Evolutionary conservation across 2,113 vertebrate species (phyloP).

Genomic region (Perca fluviatilis): DNA sequence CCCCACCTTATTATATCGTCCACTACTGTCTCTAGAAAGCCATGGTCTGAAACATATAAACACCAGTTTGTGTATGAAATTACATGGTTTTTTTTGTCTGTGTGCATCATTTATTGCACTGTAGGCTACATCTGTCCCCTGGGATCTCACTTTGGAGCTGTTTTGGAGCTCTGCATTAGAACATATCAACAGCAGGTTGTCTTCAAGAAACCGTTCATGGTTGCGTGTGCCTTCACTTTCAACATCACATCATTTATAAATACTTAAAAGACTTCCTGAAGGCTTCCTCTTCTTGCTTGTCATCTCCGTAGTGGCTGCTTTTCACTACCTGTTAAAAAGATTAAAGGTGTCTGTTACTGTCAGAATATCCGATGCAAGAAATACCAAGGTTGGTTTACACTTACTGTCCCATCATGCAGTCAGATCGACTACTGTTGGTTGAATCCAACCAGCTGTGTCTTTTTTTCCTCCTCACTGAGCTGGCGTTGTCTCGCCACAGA

Average conservation of each 20-base stretch:
- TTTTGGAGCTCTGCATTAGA: neutral
- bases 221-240: slow-evolving; percentile 18
- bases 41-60: too few species aligned
- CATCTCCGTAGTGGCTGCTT: slow-evolving; percentile 26
- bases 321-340: slow-evolving; percentile 38
- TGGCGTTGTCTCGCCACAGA: neutral
- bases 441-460: slow-evolving; percentile 29
- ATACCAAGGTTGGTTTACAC: neutral
- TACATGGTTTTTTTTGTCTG: neutral
- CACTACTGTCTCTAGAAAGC: neutral
- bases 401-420: slow-evolving; percentile 11
- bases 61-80: neutral
- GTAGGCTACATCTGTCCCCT: neutral
- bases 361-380: slow-evolving; percentile 9
- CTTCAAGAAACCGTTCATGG: slow-evolving; percentile 7
- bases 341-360: slow-evolving; percentile 22
- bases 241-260: slow-evolving; percentile 21
- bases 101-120: neutral
- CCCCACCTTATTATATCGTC: neutral
- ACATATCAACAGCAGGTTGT: slow-evolving; percentile 18
- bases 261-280: slow-evolving; percentile 35
- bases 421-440: neutral
- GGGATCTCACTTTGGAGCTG: neutral
- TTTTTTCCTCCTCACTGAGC: slow-evolving; percentile 7
- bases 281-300: slow-evolving; percentile 38